Evolutionary conservation across 2,888 invertebrate genomes (phyloP).

Genomic region (Tigriopus californicus): DNA sequence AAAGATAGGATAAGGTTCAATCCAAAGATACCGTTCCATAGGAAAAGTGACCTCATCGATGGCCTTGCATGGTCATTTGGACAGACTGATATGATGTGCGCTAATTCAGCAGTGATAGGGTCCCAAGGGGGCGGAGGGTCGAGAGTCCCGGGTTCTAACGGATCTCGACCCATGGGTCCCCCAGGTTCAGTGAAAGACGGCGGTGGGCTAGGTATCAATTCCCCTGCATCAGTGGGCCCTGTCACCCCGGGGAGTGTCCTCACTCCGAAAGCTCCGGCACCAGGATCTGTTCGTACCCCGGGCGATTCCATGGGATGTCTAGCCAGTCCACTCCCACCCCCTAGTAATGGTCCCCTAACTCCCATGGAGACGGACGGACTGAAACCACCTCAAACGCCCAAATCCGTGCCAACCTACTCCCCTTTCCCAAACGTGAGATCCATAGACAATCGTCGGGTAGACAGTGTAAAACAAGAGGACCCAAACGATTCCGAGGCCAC

Average conservation of each 20-base stretch:
- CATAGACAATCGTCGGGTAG: no score
- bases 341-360: slow-evolving; percentile 3
- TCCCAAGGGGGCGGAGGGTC: slow-evolving; percentile 22
- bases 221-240: slow-evolving; percentile 6
- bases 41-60: slow-evolving; percentile 4
- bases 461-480: neutral
- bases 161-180: slow-evolving; percentile 33
- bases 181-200: slow-evolving; percentile 53
- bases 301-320: neutral
- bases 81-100: slow-evolving; percentile 4
- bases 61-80: slow-evolving; percentile 11
- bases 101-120: slow-evolving; percentile 10
- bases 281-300: neutral
- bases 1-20: neutral
- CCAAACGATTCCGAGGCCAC: no score
- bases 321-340: slow-evolving; percentile 6
- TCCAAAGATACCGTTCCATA: slow-evolving; percentile 14
- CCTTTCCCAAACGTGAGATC: neutral
- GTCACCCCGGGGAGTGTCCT: neutral
- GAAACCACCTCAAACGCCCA: neutral
- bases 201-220: slow-evolving; percentile 36
- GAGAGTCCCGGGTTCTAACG: slow-evolving; percentile 27
- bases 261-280: neutral
- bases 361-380: neutral
- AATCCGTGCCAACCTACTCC: slow-evolving; percentile 6